A percentile compares a stretch with the other conserved stretches of the same genome.
These are phyloP conservation scores for Pristiophorus japonicus DNA, from an alignment of 2,113 vertebrate species.

Conservation along the genomic window DNA sequence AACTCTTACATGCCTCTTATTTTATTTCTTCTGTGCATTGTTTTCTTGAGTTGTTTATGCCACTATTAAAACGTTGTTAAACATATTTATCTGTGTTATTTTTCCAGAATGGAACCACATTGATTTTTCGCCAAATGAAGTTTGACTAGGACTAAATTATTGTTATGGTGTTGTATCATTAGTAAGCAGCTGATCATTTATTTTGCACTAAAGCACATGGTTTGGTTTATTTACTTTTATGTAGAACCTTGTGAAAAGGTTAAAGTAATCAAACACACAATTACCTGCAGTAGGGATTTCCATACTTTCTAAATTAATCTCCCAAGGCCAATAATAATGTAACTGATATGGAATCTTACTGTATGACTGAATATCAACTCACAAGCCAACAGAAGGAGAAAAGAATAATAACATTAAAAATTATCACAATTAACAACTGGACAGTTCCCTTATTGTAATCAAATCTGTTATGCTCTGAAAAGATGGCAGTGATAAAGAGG, in stretches of 20 bases:
- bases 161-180: not conserved
- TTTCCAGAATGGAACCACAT: not conserved
- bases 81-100: not conserved
- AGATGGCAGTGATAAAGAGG: not conserved
- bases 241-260: not conserved
- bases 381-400: not conserved
- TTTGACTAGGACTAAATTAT: not conserved
- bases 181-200: not conserved
- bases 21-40: not conserved
- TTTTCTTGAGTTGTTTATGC: not conserved
- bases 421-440: not conserved
- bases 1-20: not conserved
- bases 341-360: not conserved
- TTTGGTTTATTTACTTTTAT: not conserved
- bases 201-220: not conserved
- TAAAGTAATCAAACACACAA: not conserved
- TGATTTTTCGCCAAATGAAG: not conserved
- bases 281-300: too few species aligned
- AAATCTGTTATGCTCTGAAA: not conserved
- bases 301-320: too few species aligned
- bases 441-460: not conserved
- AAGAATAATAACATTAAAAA: not conserved
- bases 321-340: not conserved
- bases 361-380: not conserved
- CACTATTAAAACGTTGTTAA: not conserved